phyloP scores from a whole-genome alignment of 2,113 vertebrate genomes.

The Telmatochromis sp. region DNA sequence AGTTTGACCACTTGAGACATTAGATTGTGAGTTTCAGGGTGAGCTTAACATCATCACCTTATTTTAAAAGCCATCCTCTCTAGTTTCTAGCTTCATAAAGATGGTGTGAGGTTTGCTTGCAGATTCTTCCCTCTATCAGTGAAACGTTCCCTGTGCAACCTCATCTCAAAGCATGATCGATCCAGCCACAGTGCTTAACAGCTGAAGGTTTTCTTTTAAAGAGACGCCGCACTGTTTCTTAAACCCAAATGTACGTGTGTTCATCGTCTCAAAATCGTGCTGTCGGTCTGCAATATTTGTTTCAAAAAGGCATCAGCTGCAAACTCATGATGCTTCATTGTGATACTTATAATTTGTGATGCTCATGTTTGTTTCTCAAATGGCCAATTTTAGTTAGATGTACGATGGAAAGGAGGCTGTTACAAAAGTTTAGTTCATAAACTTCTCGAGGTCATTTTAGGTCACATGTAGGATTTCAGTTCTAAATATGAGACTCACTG shows the following conservation, averaged over 20 bases:
- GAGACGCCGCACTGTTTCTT: neutral
- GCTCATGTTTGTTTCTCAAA: neutral
- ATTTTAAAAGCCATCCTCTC: neutral
- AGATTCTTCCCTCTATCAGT: neutral
- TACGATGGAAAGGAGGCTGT: neutral
- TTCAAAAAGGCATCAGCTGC: neutral
- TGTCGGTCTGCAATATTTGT: neutral
- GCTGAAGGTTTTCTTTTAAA: neutral
- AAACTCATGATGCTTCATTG: neutral
- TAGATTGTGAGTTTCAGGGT: neutral
- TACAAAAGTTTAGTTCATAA: neutral
- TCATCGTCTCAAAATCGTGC: neutral
- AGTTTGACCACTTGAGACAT: neutral
- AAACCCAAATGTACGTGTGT: rapidly evolving
- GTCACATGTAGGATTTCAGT: neutral
- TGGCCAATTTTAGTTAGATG: neutral
- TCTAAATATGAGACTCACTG: neutral
- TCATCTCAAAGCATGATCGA: neutral
- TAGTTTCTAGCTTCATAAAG: neutral
- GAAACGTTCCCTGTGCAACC: neutral
- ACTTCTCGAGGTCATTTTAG: neutral
- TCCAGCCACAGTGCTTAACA: neutral
- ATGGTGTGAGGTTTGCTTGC: neutral
- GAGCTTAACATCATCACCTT: neutral
- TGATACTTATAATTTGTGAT: neutral